Evolutionary conservation across 2,888 invertebrate genomes (phyloP), one percentile per base, ranked within the genome.

Genomic region (Willowsia nigromaculata): DNA sequence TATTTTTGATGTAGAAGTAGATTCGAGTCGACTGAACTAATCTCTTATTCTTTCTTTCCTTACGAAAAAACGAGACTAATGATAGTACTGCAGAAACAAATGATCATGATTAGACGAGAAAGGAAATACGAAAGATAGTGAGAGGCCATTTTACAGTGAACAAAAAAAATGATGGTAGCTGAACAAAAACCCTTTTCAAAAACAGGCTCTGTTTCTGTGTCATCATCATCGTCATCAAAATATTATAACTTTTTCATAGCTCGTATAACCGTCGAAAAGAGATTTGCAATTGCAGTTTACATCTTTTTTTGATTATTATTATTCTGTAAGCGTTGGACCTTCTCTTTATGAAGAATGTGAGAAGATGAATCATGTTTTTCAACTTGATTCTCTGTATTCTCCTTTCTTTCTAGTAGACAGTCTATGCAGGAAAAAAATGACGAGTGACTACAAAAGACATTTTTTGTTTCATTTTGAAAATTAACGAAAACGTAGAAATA

Each of bases 161-260:
- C 5, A 30, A 30, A 27, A 59, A 59, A 27, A 27, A n/a, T n/a
- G 27, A 59, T 30, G 59, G 27, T 30, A 59, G 13, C 59, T 59
- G 0, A 47, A 7, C 6, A 47, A 47, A 74, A 74, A 15, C 15
- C 25, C 47, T 74, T 74, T 50, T n/a, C 1, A 74, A 74, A 78
- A 78, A 78, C 78, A 78, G 56, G 78, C 78, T 56, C 78, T 15
- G 33, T 78, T 78, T 78, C 56, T 78, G 37, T 78, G 78, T 78
- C 78, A 78, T 53, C 78, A 22, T 78, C 33, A 53, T 78, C 78
- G 37, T 74, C 33, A 78, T 56, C 76, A 27, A 6, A 59, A 27
- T 59, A 33, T 74, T 74, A 27, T 71, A 22, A 43, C 33, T 0
- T n/a, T n/a, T n/a, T n/a, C 43, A 9, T 13, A 74, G 15, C 27